These are phyloP conservation scores for Podarcis raffonei DNA, from an alignment of 2,113 vertebrate species.

Conservation along the genomic window DNA sequence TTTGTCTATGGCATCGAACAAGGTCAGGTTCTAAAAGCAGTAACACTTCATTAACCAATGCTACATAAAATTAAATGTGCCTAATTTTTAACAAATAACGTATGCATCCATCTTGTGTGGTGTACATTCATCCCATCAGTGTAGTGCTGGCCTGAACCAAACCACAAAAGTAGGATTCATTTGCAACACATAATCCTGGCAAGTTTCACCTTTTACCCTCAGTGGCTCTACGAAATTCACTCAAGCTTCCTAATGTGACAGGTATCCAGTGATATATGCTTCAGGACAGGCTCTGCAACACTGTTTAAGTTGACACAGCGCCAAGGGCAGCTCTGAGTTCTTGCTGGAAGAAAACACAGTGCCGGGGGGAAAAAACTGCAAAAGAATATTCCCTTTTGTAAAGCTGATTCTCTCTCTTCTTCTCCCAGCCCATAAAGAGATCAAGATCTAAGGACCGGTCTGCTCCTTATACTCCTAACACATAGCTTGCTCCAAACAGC, in stretches of 20 bases:
- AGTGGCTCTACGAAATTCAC: conserved; percentile 23
- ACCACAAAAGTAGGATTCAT: conserved; percentile 28
- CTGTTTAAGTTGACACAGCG: conserved; percentile 56
- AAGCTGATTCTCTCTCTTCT: neutral
- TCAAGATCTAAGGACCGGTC: neutral
- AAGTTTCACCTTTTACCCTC: conserved; percentile 44
- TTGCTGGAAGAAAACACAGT: conserved; percentile 41
- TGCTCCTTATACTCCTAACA: neutral
- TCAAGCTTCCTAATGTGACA: conserved; percentile 39
- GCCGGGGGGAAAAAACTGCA: conserved; percentile 33
- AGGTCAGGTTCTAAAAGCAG: neutral
- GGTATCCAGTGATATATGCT: conserved; percentile 23
- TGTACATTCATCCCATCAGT: conserved; percentile 41
- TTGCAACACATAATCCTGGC: conserved; percentile 44
- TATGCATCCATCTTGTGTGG: conserved; percentile 12
- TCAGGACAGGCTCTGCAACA: conserved; percentile 49
- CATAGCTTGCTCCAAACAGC: neutral
- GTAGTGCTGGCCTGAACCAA: conserved; percentile 37
- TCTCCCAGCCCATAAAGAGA: neutral
- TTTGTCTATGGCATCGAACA: neutral
- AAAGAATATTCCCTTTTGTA: conserved; percentile 35
- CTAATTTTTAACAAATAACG: conserved; percentile 15
- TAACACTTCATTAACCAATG: neutral
- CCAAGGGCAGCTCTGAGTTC: conserved; percentile 42
- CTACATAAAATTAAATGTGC: conserved; percentile 35